Conservation (phyloP, 2,113 vertebrate genomes). For the human region GRCh38 chr14:33581001-33581500, state of each 20-base stretch:
- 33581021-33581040: conserved; percentile 78
- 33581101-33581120: conserved; percentile 75
- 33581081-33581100: conserved; percentile 78
- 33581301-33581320: conserved; percentile 64
- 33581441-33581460: not conserved
- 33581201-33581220: conserved; percentile 64
- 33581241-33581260: conserved; percentile 53
- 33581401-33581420: conserved; percentile 2
- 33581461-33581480: not conserved
- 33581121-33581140: conserved; percentile 79
- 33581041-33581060: conserved; percentile 80
- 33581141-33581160: conserved; percentile 73
- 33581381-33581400: conserved; percentile 43
- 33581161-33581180: conserved; percentile 76
- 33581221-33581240: conserved; percentile 69
- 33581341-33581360: conserved; percentile 51
- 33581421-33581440: not conserved
- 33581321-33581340: conserved; percentile 75
- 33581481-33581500: not conserved
- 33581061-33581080: conserved; percentile 83
- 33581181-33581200: conserved; percentile 75
- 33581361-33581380: conserved; percentile 46
- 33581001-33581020: conserved; percentile 80
- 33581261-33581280: conserved; percentile 62
- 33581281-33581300: conserved; percentile 71